Evolutionary conservation across 2,113 vertebrate genomes (phyloP), one percentile per base, ranked within the genome.

Genomic region (Turnix velox): DNA sequence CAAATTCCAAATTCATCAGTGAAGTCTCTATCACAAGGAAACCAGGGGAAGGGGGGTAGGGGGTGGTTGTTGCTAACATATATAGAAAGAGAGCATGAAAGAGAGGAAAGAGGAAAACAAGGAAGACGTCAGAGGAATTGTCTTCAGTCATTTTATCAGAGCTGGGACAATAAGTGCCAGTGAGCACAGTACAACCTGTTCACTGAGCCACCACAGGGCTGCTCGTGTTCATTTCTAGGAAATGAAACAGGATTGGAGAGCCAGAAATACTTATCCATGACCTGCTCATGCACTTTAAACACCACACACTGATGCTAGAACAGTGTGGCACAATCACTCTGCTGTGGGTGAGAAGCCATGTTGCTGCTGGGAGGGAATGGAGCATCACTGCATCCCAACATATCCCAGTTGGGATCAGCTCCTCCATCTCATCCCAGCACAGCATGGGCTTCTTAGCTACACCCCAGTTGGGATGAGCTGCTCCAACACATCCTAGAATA

Each of bases 1-100:
- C 43, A 62, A 48, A 69, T 65, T 66, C 58, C 0, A 13, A 30
- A n/a, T 52, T 81, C 13, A 2, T 18, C 67, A 37, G 80, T 48
- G 87, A 86, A 93, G 75, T 39, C 58, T 90, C 71, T 93, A 91
- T 92, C 93, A 24, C 18, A 11, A 77, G 88, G 92, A 93, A 94
- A 55, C 12, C n/a, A n/a, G n/a, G n/a, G n/a, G n/a, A n/a, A n/a
- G n/a, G n/a, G n/a, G n/a, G n/a, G n/a, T n/a, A n/a, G n/a, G n/a
- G n/a, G n/a, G n/a, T n/a, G n/a, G n/a, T n/a, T n/a, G n/a, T n/a
- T 31, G 10, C 68, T 30, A 12, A 35, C 17, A 28, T 55, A 33
- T 57, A n/a, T 1, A 31, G 24, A 80, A 58, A 37, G 43, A 48
- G 46, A 59, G 18, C 3, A 35, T 17, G 61, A 43, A 65, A 49